phyloP scores from a whole-genome alignment of 1,140 invertebrate species.

The Dendroctonus ponderosae region DNA sequence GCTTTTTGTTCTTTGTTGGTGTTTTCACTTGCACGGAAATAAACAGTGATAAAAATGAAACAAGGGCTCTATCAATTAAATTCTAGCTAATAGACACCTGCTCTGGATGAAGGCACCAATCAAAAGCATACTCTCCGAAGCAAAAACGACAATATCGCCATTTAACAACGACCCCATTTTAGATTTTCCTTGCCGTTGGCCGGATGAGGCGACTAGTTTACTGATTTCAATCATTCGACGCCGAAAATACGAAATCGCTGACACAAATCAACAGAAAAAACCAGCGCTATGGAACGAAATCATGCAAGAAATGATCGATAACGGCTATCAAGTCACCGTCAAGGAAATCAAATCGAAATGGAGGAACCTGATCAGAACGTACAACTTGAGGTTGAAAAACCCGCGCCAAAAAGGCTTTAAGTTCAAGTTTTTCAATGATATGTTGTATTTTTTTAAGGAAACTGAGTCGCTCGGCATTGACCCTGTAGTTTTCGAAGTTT shows the following conservation, averaged over 20 bases:
- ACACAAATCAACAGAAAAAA: constrained; percentile 28
- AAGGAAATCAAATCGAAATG: constrained; percentile 33
- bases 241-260: constrained; percentile 30
- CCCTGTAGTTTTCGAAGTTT: constrained; percentile 29
- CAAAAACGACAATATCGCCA: constrained; percentile 1
- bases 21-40: not conserved
- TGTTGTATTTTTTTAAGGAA: constrained; percentile 30
- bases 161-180: constrained; percentile 6
- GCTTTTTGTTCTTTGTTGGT: constrained; percentile 17
- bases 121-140: constrained; percentile 5
- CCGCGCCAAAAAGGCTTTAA: constrained; percentile 33
- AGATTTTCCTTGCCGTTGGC: constrained; percentile 35
- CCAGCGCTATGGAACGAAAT: constrained; percentile 28
- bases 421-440: constrained; percentile 34
- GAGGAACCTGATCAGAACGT: constrained; percentile 29
- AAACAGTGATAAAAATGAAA: not conserved
- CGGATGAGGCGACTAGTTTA: constrained; percentile 28
- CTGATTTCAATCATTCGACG: constrained; percentile 28
- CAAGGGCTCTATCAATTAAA: not conserved
- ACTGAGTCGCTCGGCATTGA: constrained; percentile 26
- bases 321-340: constrained; percentile 20
- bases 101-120: not conserved
- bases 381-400: constrained; percentile 30
- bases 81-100: not conserved
- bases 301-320: constrained; percentile 26